A percentile compares a stretch with the other conserved stretches of the same genome.
phyloP scores from a whole-genome alignment of 2,888 invertebrate species.

The Stegana nigrithorax region DNA sequence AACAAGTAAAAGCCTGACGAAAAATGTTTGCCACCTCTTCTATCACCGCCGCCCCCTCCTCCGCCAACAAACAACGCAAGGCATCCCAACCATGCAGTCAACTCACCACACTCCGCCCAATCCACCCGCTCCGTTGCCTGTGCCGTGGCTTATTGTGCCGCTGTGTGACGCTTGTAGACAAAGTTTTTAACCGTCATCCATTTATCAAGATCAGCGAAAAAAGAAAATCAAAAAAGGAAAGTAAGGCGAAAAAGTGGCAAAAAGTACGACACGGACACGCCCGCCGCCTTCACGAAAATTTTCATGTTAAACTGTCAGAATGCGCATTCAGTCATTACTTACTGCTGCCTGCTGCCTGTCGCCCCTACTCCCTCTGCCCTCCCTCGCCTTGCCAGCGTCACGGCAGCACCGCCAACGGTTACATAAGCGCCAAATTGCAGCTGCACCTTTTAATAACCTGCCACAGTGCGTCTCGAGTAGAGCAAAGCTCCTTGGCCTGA shows the following conservation, averaged over 20 bases:
- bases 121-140: neutral
- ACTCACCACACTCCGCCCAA: too few relatives aligned
- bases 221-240: too few relatives aligned
- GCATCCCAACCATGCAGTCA: too few relatives aligned
- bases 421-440: constrained; percentile 28
- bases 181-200: constrained; percentile 37
- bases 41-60: too few relatives aligned
- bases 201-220: constrained; percentile 56
- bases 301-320: constrained; percentile 64
- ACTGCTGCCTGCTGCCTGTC: constrained; percentile 38
- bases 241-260: too few relatives aligned
- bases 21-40: too few relatives aligned
- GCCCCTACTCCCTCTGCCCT: neutral
- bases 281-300: constrained; percentile 35
- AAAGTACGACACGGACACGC: too few relatives aligned
- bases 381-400: neutral
- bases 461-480: too few relatives aligned
- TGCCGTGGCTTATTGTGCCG: constrained; percentile 22
- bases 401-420: constrained; percentile 25
- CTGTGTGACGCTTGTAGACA: constrained; percentile 18
- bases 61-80: too few relatives aligned
- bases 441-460: constrained; percentile 18
- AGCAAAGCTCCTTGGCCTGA: too few relatives aligned
- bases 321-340: constrained; percentile 63
- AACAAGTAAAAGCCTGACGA: constrained; percentile 21